These are phyloP conservation scores for Melanotaenia duboulayi DNA, from an alignment of 2,113 vertebrate species.

Conservation along the genomic window DNA sequence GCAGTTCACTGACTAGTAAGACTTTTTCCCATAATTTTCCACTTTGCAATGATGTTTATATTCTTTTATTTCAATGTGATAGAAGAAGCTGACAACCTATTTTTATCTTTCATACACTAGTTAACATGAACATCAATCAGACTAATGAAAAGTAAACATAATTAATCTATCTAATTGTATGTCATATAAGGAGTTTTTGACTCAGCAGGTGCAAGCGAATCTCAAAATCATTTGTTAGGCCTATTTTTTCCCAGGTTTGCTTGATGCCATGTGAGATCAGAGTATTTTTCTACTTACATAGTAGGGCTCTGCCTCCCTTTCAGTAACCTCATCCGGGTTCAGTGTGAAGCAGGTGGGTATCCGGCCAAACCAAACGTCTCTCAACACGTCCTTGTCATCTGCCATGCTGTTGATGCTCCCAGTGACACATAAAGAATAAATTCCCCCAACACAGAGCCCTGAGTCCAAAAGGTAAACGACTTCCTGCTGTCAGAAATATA, in stretches of 20 bases:
- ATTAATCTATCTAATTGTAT: too few relatives aligned
- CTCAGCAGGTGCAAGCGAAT: background rate
- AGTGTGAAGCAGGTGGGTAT: conserved; percentile 96
- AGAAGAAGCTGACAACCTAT: background rate
- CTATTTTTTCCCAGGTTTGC: conserved; percentile 2
- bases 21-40: background rate
- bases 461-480: background rate
- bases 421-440: conserved; percentile 87
- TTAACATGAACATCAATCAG: background rate
- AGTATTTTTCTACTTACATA: conserved; percentile 85
- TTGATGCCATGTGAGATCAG: background rate
- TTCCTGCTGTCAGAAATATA: conserved; percentile 9
- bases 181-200: too few relatives aligned
- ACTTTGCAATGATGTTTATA: background rate
- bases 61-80: background rate
- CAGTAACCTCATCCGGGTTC: conserved; percentile 94
- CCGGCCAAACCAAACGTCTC: conserved; percentile 97
- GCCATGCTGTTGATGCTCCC: conserved; percentile 88
- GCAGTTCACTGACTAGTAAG: too few relatives aligned
- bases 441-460: background rate
- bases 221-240: too few relatives aligned
- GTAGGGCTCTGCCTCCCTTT: conserved; percentile 96
- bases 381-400: conserved; percentile 99
- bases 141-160: background rate
- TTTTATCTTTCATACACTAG: background rate